These are phyloP conservation scores for Artemia franciscana DNA, from an alignment of 1,140 invertebrate species.

Conservation along the genomic window DNA sequence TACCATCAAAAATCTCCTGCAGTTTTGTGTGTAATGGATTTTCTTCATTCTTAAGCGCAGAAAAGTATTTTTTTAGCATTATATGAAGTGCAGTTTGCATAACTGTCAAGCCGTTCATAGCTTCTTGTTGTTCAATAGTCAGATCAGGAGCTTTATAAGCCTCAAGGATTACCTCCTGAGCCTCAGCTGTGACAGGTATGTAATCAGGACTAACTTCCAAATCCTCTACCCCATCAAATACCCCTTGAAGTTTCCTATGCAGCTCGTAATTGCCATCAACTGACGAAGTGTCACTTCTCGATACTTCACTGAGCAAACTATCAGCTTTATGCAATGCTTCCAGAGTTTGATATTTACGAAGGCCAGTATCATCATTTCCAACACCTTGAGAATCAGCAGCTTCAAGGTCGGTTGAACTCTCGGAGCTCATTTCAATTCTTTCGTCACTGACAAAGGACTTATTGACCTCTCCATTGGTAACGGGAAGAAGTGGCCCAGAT, in stretches of 20 bases:
- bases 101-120: not conserved
- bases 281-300: no score
- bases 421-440: not conserved
- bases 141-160: not conserved
- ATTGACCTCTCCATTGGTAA: not conserved
- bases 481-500: not conserved
- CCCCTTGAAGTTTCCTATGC: not conserved
- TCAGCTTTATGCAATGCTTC: not conserved
- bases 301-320: not conserved
- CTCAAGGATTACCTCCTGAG: not conserved
- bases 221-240: not conserved
- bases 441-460: not conserved
- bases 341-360: not conserved
- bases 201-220: not conserved
- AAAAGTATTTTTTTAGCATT: no score
- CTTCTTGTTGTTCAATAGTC: not conserved
- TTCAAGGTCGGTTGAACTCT: no score
- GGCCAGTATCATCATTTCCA: no score
- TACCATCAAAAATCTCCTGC: not conserved
- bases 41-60: not conserved
- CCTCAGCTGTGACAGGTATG: not conserved
- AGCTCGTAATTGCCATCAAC: not conserved
- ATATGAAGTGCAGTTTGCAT: not conserved
- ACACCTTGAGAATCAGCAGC: no score
- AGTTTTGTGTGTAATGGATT: not conserved